Base-by-base conservation (phyloP, 2,888 invertebrate species). In the Nomada lathburiana region DNA sequence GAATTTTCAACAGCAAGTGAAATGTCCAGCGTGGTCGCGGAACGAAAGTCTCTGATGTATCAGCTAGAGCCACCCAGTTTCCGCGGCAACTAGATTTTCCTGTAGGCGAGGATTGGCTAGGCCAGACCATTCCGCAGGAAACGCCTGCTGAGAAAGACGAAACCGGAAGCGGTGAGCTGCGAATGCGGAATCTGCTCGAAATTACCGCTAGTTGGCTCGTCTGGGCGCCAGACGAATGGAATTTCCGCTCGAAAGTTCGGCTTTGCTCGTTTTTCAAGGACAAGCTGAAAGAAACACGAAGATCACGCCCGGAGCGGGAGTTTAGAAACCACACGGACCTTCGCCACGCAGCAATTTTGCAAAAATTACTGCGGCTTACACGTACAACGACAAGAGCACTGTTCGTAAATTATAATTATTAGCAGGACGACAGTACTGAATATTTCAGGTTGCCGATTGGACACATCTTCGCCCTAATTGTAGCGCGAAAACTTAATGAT, bases 111-210 rank as follows among this genome's bases (percentile, higher is more conserved):
- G 79, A 82, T 82, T 78, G 79, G 73, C 36, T 65, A 50, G 79
- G 73, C 36, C 69, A 50, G 18, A 20, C 60, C 52, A 13, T 77
- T 70, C 62, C 59, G 67, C 73, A 70, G 84, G 81, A 84, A 83
- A 76, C 71, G 75, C 64, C 36, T n/a, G 23, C 72, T 65, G 55
- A 76, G 82, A 84, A 85, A 82, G 68, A 71, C 71, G 82, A 85
- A 85, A 82, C 76, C 85, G 85, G 85, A 85, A 84, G 64, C 74
- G 76, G 79, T 42, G 74, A 72, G 71, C 76, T 76, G 79, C 85
- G 75, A 84, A 77, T 55, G 76, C 79, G 82, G 79, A 82, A 84
- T 84, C 82, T 72, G 60, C 74, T 77, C 76, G 72, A 80, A 85
- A 85, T 85, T 85, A 81, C 85, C 75, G 80, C 74, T 74, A 47